These are phyloP conservation scores for Isurus oxyrinchus DNA, from an alignment of 2,113 vertebrate genomes.

Conservation along the genomic window DNA sequence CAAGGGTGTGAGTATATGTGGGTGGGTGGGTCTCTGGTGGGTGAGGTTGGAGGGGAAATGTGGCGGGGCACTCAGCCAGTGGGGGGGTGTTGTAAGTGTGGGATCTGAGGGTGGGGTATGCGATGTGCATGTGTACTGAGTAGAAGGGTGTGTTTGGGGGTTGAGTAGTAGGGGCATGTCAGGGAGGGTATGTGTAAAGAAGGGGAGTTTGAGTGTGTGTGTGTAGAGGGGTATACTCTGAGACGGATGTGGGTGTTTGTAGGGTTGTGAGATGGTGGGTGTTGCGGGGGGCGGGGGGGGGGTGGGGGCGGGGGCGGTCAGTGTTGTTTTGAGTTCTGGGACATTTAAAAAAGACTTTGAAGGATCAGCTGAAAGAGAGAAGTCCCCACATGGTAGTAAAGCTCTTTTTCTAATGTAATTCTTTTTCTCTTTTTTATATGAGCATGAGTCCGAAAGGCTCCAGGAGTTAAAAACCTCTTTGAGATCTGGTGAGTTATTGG, in stretches of 20 bases:
- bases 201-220: not conserved
- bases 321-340: not conserved
- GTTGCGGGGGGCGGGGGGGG: too few relatives aligned
- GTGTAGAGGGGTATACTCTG: not conserved
- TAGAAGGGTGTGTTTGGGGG: not conserved
- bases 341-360: not conserved
- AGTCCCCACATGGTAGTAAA: not conserved
- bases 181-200: not conserved
- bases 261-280: not conserved
- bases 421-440: not conserved
- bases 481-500: not conserved
- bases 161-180: too few relatives aligned
- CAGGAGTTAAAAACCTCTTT: not conserved
- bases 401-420: not conserved
- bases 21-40: too few relatives aligned
- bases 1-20: not conserved
- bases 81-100: not conserved
- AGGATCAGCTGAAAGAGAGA: not conserved
- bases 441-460: not conserved
- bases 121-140: not conserved
- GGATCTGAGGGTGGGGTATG: not conserved
- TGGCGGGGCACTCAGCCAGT: not conserved
- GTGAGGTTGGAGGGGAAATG: not conserved
- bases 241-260: not conserved
- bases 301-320: too few relatives aligned